Evolutionary conservation across 1,140 invertebrate species (phyloP).

Genomic region (Drosophila pachea): DNA sequence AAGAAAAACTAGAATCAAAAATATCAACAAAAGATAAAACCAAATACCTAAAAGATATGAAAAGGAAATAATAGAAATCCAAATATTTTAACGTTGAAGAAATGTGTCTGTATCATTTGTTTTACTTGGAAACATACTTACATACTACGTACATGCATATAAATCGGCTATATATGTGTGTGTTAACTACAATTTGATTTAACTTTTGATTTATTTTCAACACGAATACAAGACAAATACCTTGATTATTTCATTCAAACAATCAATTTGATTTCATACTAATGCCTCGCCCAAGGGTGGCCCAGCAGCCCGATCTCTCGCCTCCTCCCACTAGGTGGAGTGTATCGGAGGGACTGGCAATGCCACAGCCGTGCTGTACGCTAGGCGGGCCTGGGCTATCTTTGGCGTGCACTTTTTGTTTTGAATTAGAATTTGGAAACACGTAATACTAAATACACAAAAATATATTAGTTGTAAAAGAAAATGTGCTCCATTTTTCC

Average conservation of each 20-base stretch:
- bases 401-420: constrained; percentile 2
- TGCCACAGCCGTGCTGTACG: not conserved
- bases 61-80: constrained; percentile 43
- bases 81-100: constrained; percentile 44
- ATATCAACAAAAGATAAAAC: constrained; percentile 7
- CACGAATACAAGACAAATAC: constrained; percentile 2
- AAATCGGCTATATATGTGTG: constrained; percentile 57
- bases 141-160: constrained; percentile 42
- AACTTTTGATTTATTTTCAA: constrained; percentile 74
- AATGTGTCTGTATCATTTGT: constrained; percentile 56
- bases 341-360: too few species aligned
- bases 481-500: too few species aligned
- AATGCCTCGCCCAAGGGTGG: constrained; percentile 14
- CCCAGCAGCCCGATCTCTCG: not conserved
- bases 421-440: constrained; percentile 28
- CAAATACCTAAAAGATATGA: constrained; percentile 22
- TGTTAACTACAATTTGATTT: constrained; percentile 73
- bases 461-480: not conserved
- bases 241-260: constrained; percentile 30
- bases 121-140: constrained; percentile 58
- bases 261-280: constrained; percentile 31
- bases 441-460: constrained; percentile 23
- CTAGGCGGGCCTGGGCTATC: not conserved
- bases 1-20: constrained; percentile 2
- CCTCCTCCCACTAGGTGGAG: not conserved